Evolutionary conservation across 2,113 vertebrate species (phyloP), one percentile per base, ranked within the genome.

Genomic region (Xyrauchen texanus): DNA sequence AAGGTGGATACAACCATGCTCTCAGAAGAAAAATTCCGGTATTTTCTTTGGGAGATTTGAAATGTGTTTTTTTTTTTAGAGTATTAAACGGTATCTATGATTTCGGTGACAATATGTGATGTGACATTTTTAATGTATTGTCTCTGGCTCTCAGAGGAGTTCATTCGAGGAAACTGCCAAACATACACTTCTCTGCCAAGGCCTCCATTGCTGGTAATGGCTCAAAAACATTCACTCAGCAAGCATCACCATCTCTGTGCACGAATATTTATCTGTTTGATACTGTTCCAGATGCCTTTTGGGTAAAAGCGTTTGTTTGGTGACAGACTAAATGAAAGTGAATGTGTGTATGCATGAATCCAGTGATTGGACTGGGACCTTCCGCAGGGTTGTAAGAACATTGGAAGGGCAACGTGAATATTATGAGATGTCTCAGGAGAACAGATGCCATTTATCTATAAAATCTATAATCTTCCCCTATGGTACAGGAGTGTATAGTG

Each of bases 361-460:
- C 21, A 86, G 21, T 34, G 21, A 34, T 44, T 57, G 80, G 81
- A 78, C 58, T 34, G 21, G 49, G 81, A 77, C 7, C 61, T 21
- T 80, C 72, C 52, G 73, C 61, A 78, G 65, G 47, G 62, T 16
- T 46, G 61, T 58, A 44, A 13, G 67, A 63, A 79, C 69, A 79
- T 85, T 75, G 72, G 71, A 44, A 44, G 57, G 61, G 73, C 73
- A 13, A 58, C 49, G 66, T 21, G 52, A 77, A 83, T 68, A 8
- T 51, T 58, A 46, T 68, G 12, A 78, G 79, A 60, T 45, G 57
- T 87, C 89, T 87, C 89, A 4, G 8, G 88, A 86, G 90, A 53
- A 58, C 16, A 1, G 13, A 2, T 47, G 66, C 46, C 67, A 79
- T 81, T 88, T 81, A 84, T 79, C 81, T 84, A 7, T 21, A 13